A percentile compares a stretch with the other conserved stretches of the same genome.
Conservation (phyloP, 2,888 invertebrate species). For the Stenodera caucasica region DNA sequence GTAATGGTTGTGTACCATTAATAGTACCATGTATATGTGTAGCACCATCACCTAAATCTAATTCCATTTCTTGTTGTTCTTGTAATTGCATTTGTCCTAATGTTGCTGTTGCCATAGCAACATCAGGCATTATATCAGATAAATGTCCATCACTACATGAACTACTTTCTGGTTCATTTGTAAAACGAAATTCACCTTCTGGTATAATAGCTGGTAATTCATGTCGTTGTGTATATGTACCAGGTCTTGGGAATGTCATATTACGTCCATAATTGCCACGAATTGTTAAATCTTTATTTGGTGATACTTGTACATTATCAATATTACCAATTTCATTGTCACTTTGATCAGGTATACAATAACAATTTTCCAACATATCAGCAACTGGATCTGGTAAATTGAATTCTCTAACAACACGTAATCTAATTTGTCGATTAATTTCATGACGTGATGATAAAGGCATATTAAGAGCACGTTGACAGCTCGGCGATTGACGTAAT, state of each 20-base stretch:
- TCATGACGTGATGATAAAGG: constrained; percentile 76
- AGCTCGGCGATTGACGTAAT: constrained; percentile 76
- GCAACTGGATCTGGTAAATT: constrained; percentile 89
- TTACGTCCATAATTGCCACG: constrained; percentile 62
- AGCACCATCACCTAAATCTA: constrained; percentile 85
- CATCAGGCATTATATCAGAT: constrained; percentile 87
- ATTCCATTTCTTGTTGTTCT: constrained; percentile 67
- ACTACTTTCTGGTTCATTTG: constrained; percentile 58
- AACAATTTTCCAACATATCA: constrained; percentile 68
- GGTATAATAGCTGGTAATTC: constrained; percentile 68
- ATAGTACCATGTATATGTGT: constrained; percentile 61
- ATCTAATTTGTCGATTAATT: constrained; percentile 75
- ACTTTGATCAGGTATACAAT: constrained; percentile 49
- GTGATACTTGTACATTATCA: constrained; percentile 52
- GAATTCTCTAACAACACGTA: constrained; percentile 91
- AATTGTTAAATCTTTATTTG: constrained; percentile 47
- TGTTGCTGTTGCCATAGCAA: constrained; percentile 86
- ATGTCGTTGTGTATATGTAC: constrained; percentile 58
- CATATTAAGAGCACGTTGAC: constrained; percentile 75
- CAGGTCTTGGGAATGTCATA: constrained; percentile 64
- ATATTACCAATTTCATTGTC: constrained; percentile 46
- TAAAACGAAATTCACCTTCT: constrained; percentile 61
- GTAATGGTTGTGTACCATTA: constrained; percentile 40
- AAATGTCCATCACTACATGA: constrained; percentile 71
- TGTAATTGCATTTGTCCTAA: constrained; percentile 68